A percentile compares a stretch with the other conserved stretches of the same genome.
Conservation (phyloP, 2,113 vertebrate genomes). For the Vidua chalybeata region DNA sequence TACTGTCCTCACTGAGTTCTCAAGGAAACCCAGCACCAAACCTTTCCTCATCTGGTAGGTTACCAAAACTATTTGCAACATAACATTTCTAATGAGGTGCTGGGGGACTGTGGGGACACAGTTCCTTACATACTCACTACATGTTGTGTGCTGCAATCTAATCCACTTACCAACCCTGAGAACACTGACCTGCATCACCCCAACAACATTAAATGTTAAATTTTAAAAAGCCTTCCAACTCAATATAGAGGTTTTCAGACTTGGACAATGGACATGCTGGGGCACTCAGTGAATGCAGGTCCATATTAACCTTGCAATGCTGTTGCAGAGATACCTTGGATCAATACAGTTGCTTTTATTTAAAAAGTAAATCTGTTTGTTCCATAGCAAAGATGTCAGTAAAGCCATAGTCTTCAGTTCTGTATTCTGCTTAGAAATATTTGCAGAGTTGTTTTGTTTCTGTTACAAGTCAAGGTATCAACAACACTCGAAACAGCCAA, state of each 20-base stretch:
- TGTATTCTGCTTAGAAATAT: neutral
- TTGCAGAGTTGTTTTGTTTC: neutral
- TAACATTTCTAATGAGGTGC: neutral
- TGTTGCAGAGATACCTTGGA: neutral
- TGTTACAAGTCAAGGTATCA: neutral
- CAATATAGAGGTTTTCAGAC: neutral
- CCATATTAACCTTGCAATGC: neutral
- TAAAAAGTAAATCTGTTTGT: neutral
- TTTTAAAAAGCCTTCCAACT: neutral
- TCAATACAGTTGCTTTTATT: neutral
- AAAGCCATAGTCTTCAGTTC: neutral
- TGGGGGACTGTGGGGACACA: neutral
- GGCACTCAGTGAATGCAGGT: neutral
- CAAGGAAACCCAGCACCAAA: neutral
- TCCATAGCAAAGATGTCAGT: neutral
- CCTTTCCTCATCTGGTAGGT: neutral
- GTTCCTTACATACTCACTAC: accelerated
- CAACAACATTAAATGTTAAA: neutral
- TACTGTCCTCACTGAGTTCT: neutral
- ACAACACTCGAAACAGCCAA: neutral
- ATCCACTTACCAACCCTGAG: neutral
- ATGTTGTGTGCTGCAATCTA: neutral
- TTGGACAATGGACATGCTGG: neutral
- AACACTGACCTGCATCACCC: neutral
- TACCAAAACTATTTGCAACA: neutral